phyloP scores from a whole-genome alignment of 2,113 vertebrate genomes.

The Sturnus vulgaris region DNA sequence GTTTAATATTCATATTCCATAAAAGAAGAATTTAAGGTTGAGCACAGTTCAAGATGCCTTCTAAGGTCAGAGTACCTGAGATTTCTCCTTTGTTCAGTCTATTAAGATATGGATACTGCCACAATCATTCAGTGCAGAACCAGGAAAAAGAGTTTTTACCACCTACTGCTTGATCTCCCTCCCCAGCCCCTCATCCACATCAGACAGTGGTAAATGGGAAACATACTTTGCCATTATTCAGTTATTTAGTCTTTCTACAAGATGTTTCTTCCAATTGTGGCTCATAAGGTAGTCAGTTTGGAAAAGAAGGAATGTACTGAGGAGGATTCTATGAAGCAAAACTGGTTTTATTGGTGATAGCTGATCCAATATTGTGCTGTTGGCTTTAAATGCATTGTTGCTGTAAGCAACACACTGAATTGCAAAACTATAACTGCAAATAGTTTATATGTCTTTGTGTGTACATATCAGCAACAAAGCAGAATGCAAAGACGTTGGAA shows the following conservation, averaged over 20 bases:
- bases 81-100: background rate
- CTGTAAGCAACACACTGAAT: slow-evolving; percentile 56
- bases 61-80: background rate
- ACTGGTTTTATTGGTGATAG: slow-evolving; percentile 39
- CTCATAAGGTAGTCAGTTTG: slow-evolving; percentile 44
- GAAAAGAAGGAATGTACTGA: background rate
- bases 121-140: background rate
- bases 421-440: slow-evolving; percentile 67
- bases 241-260: background rate
- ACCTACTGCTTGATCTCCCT: accelerated
- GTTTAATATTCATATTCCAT: background rate
- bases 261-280: background rate
- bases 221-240: slow-evolving; percentile 3
- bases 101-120: background rate
- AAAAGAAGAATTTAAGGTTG: background rate
- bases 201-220: background rate
- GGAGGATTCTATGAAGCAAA: slow-evolving; percentile 51
- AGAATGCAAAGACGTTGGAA: slow-evolving; percentile 52
- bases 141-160: background rate
- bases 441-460: background rate
- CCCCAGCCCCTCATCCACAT: accelerated
- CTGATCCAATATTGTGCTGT: slow-evolving; percentile 30
- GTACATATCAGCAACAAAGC: slow-evolving; percentile 16
- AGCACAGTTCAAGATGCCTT: background rate
- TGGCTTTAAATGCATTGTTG: slow-evolving; percentile 53